Percentiles rank a stretch among this genome's conserved stretches.
Evolutionary conservation across 2,797 vertebrate species (phyloP).

Genomic region (Rhinophrynus dorsalis): DNA sequence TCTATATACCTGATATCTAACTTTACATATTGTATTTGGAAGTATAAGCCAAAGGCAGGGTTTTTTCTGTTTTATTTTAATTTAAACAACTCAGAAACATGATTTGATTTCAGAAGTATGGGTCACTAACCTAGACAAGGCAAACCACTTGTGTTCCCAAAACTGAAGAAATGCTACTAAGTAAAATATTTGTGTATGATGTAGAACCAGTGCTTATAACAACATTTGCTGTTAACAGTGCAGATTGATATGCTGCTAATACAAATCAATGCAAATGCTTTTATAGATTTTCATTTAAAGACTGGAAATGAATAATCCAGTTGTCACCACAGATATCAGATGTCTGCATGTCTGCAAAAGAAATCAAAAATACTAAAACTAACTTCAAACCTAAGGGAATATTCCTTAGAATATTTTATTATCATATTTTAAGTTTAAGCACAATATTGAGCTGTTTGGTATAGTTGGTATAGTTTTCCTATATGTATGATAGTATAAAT

Average conservation of each 20-base stretch:
- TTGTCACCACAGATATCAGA: constrained; percentile 30
- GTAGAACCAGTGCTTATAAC: neutral
- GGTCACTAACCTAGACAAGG: neutral
- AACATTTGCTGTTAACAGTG: constrained; percentile 7
- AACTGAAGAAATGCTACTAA: neutral
- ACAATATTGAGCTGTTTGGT: too few relatives aligned
- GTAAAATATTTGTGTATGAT: neutral
- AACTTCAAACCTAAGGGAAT: too few relatives aligned
- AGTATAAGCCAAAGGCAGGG: constrained; percentile 4
- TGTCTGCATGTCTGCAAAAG: constrained; percentile 27
- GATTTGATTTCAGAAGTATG: constrained; percentile 13
- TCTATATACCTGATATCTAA: constrained; percentile 5
- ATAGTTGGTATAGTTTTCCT: too few relatives aligned
- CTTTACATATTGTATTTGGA: neutral
- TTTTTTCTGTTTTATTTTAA: too few relatives aligned
- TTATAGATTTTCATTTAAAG: constrained; percentile 31
- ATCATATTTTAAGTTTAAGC: too few relatives aligned
- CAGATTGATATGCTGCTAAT: constrained; percentile 20
- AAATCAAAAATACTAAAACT: too few relatives aligned
- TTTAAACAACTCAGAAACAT: neutral
- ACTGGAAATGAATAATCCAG: constrained; percentile 36
- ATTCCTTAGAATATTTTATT: too few relatives aligned
- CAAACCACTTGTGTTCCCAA: neutral
- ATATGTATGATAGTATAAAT: too few relatives aligned
- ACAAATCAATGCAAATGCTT: constrained; percentile 26